A percentile compares a stretch with the other conserved stretches of the same genome.
phyloP scores from a whole-genome alignment of 2,888 invertebrate species.

The Mystacides longicornis region DNA sequence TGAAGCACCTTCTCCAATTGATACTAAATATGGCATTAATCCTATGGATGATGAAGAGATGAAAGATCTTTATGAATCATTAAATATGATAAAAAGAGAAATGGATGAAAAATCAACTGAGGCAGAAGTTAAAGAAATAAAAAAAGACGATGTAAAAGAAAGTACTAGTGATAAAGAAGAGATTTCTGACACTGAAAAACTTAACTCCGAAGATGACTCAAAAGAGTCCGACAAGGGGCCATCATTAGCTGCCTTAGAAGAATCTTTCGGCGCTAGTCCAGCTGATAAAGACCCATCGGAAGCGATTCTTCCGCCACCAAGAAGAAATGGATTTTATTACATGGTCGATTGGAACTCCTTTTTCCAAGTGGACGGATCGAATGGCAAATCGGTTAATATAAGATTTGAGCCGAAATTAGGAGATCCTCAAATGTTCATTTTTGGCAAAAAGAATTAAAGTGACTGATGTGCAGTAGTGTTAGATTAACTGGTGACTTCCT shows the following conservation, averaged over 20 bases:
- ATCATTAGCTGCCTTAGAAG: conserved; percentile 61
- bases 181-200: neutral
- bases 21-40: conserved; percentile 36
- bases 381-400: conserved; percentile 60
- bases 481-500: too few species aligned
- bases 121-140: neutral
- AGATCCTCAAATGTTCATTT: conserved; percentile 67
- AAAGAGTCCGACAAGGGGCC: conserved; percentile 31
- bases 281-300: conserved; percentile 50
- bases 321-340: conserved; percentile 75
- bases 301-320: conserved; percentile 56
- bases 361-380: conserved; percentile 67
- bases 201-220: neutral
- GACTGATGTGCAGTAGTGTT: too few species aligned
- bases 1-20: conserved; percentile 40
- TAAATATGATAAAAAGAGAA: conserved; percentile 47
- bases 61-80: conserved; percentile 29
- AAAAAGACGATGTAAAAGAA: neutral
- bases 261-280: conserved; percentile 66
- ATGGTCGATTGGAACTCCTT: conserved; percentile 82
- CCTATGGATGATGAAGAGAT: conserved; percentile 34
- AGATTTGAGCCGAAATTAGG: conserved; percentile 75
- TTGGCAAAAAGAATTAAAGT: neutral
- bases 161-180: neutral
- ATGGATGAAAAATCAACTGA: conserved; percentile 27